phyloP scores from a whole-genome alignment of 2,888 invertebrate genomes.

The Hemistola chrysoprasaria region DNA sequence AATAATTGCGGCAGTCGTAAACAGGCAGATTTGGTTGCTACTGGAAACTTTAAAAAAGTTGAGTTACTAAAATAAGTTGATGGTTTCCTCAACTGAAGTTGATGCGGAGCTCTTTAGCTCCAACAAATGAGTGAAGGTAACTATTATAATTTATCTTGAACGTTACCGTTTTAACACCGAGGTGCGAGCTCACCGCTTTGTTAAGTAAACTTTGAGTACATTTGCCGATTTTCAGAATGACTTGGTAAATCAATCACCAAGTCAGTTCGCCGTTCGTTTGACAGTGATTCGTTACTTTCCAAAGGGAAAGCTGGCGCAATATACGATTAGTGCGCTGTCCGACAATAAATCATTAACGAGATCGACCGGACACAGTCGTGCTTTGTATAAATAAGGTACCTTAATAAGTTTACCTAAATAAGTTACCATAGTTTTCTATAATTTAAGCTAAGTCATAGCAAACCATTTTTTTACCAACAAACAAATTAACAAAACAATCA shows the following conservation, averaged over 20 bases:
- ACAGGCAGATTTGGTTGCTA: no score
- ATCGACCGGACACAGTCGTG: slow-evolving; percentile 42
- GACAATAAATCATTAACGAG: slow-evolving; percentile 67
- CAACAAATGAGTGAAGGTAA: slow-evolving; percentile 12
- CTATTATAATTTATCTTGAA: slow-evolving; percentile 9
- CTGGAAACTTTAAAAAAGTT: no score
- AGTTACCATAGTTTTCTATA: slow-evolving; percentile 14
- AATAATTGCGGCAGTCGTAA: no score
- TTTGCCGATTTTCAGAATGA: slow-evolving; percentile 15
- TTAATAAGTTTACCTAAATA: slow-evolving; percentile 22
- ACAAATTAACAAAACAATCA: no score
- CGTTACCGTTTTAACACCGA: slow-evolving; percentile 16
- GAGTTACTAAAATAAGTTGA: no score
- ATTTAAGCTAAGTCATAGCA: no score
- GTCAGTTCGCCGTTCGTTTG: slow-evolving; percentile 41
- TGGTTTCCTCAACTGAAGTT: no score
- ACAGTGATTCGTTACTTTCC: slow-evolving; percentile 62
- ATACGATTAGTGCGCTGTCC: slow-evolving; percentile 61
- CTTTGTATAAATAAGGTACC: slow-evolving; percentile 33
- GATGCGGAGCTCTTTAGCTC: no score
- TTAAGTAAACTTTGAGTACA: slow-evolving; percentile 10
- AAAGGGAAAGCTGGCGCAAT: slow-evolving; percentile 70
- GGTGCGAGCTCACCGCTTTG: slow-evolving; percentile 6
- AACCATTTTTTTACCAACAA: no score
- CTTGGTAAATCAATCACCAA: slow-evolving; percentile 29